Base-by-base conservation (phyloP, 2,113 vertebrate species). In the Dipodomys stephensi region DNA sequence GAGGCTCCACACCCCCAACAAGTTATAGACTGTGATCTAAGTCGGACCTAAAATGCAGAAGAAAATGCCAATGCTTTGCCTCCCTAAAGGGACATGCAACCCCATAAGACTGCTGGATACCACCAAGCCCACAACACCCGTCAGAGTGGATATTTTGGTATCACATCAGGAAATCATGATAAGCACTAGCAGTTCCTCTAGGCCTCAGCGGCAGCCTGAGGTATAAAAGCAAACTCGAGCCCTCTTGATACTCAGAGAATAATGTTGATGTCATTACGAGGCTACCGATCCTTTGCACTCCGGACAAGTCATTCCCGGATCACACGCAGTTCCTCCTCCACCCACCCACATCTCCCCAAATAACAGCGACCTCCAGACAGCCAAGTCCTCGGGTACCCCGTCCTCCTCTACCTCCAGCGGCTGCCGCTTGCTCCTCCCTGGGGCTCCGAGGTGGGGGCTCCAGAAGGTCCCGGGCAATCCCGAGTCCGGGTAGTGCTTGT, bases 151-250 rank as follows among this genome's bases (percentile, higher is more conserved):
- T 92, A 91, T 83, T 85, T 89, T 72, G 90, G 77, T 88, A 95
- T 90, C 71, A n/a, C 84, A 83, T 94, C 94, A 89, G 87, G 94
- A 91, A 96, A 95, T 86, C 91, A 86, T 28, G 67, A 0, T 87
- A 83, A 91, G 89, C 87, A 79, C 80, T 77, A 81, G 94, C 77
- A 72, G 91, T 76, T 95, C 89, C 91, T 96, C 95, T 97, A 97
- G 97, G 97, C 97, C 97, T 97, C 97, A 65, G 84, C 84, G 79
- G 93, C 96, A 94, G 96, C 97, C 96, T 87, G 78, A 46, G 96
- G 87, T 89, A 12, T 30, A 87, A 87, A 78, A 93, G 96, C 93
- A 83, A 95, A 96, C 84, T 95, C 80, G 82, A 94, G 87, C 86
- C 91, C 72, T 86, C 93, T 74, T n/a, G 71, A 87, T 67, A 78